These are phyloP conservation scores for Scortum barcoo DNA, from an alignment of 2,113 vertebrate species.

Conservation along the genomic window DNA sequence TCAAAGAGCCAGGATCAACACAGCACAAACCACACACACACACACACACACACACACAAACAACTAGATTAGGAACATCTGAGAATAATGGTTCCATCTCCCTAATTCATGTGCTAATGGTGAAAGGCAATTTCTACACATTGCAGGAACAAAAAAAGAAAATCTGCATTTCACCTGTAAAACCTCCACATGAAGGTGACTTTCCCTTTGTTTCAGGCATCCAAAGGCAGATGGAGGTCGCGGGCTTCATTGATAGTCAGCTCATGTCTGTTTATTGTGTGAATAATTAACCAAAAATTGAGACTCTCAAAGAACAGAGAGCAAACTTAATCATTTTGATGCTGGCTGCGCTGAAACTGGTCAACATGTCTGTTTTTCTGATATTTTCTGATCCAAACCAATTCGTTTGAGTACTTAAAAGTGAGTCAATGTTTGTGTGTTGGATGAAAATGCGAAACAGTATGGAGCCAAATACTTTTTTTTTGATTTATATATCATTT, in stretches of 20 bases:
- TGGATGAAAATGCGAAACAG: neutral
- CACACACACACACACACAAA: neutral
- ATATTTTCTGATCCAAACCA: constrained; percentile 1
- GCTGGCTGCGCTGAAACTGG: neutral
- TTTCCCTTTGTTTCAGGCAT: neutral
- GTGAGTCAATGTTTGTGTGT: neutral
- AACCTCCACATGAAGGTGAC: neutral
- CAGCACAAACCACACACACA: neutral
- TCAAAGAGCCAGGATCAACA: constrained; percentile 24
- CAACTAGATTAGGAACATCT: neutral
- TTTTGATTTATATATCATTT: no score
- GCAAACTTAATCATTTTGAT: constrained; percentile 22
- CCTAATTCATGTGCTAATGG: constrained; percentile 6
- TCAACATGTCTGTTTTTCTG: neutral
- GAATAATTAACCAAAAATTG: constrained; percentile 50
- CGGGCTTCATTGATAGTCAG: constrained; percentile 31
- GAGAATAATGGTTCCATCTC: neutral
- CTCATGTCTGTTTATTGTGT: constrained; percentile 43
- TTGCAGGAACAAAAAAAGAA: constrained; percentile 21
- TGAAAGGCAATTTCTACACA: neutral
- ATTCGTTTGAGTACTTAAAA: neutral
- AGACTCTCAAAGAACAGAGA: constrained; percentile 14
- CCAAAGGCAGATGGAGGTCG: constrained; percentile 1
- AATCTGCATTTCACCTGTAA: neutral
- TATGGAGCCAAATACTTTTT: neutral